Conservation (phyloP, 2,888 invertebrate genomes). For the Trachelus troglodyta region DNA sequence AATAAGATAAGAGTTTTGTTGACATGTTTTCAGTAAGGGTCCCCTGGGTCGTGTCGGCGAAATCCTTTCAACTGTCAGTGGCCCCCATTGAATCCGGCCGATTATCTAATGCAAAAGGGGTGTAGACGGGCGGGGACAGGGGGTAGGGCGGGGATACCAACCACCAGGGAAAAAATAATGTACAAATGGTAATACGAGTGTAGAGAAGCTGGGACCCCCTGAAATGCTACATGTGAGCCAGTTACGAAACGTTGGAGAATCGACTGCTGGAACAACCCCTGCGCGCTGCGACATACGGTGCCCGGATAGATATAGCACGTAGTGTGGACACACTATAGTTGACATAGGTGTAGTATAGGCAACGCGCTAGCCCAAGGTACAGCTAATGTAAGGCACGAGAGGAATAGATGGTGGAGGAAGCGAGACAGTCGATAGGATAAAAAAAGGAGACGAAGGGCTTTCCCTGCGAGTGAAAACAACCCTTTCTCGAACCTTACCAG, state of each 20-base stretch:
- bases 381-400: neutral
- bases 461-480: constrained; percentile 35
- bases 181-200: constrained; percentile 37
- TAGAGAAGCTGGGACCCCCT: constrained; percentile 30
- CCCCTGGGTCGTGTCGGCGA: constrained; percentile 37
- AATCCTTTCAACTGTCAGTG: constrained; percentile 46
- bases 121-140: constrained; percentile 20
- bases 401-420: neutral
- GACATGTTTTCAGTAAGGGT: neutral
- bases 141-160: constrained; percentile 17
- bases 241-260: neutral
- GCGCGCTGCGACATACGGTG: constrained; percentile 47
- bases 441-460: constrained; percentile 12
- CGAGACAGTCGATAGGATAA: constrained; percentile 25
- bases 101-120: constrained; percentile 55
- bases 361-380: neutral
- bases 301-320: constrained; percentile 22
- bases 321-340: neutral
- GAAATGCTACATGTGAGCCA: constrained; percentile 29
- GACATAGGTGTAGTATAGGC: neutral
- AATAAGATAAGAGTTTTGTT: neutral
- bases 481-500: constrained; percentile 34
- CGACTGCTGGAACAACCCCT: constrained; percentile 12
- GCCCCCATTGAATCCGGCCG: constrained; percentile 46
- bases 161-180: constrained; percentile 26